A percentile compares a stretch with the other conserved stretches of the same genome.
Evolutionary conservation across 2,797 vertebrate genomes (phyloP).

Genomic region (Epinephelus malabaricus): DNA sequence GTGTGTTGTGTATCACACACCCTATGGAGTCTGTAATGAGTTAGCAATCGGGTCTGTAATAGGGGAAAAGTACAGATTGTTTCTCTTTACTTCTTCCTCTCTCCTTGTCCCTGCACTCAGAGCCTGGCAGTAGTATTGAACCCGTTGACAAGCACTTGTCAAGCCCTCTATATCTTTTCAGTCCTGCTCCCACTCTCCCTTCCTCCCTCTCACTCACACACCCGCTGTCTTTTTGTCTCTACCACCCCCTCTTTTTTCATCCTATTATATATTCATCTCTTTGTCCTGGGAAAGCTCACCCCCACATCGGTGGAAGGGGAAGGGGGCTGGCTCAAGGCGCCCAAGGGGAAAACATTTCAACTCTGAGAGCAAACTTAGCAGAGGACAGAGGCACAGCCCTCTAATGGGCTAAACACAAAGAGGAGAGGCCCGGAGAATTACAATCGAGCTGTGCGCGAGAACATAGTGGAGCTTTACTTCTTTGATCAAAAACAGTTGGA

Average conservation of each 20-base stretch:
- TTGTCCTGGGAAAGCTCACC: constrained; percentile 86
- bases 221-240: constrained; percentile 80
- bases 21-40: constrained; percentile 63
- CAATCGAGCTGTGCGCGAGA: constrained; percentile 50
- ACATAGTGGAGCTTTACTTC: constrained; percentile 47
- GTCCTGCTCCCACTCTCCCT: constrained; percentile 64
- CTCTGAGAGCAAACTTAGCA: constrained; percentile 76
- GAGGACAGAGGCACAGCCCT: constrained; percentile 57
- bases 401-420: constrained; percentile 59
- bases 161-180: constrained; percentile 73
- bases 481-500: constrained; percentile 62
- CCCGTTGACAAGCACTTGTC: constrained; percentile 78
- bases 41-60: constrained; percentile 54
- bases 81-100: constrained; percentile 47
- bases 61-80: constrained; percentile 47
- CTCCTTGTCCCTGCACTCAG: constrained; percentile 40
- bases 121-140: constrained; percentile 59
- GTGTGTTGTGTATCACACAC: constrained; percentile 59
- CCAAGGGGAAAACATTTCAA: constrained; percentile 80
- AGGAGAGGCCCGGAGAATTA: constrained; percentile 66
- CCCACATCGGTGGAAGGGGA: constrained; percentile 71
- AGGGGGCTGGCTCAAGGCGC: constrained; percentile 72
- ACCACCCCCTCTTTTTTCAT: constrained; percentile 72
- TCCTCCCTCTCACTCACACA: constrained; percentile 66
- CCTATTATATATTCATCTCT: constrained; percentile 85